These are phyloP conservation scores for Beroe ovata DNA, from an alignment of 37 sponge, comb jelly and placozoan genomes.

Conservation along the genomic window DNA sequence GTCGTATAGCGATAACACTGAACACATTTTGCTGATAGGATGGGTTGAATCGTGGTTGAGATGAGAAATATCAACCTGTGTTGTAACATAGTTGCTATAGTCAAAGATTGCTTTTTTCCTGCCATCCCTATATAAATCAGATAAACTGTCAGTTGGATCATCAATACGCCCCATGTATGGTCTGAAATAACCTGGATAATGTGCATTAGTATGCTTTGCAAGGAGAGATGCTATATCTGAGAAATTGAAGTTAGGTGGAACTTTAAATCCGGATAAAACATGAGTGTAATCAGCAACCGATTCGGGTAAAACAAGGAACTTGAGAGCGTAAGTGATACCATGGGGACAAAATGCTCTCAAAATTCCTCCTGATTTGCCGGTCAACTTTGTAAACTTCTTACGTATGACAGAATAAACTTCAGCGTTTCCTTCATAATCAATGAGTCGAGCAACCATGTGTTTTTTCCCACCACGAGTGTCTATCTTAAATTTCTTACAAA, in stretches of 20 bases:
- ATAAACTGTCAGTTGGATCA: neutral
- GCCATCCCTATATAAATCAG: constrained; percentile 12
- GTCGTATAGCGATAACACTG: constrained; percentile 17
- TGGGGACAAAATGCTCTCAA: constrained; percentile 28
- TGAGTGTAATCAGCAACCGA: constrained; percentile 45
- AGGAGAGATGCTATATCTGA: neutral
- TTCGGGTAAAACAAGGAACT: constrained; percentile 7
- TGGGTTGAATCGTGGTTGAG: neutral
- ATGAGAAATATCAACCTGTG: neutral
- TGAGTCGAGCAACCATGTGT: constrained; percentile 17
- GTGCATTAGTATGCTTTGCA: neutral
- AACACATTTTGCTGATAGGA: neutral
- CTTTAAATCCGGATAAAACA: neutral
- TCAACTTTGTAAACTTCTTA: constrained; percentile 4
- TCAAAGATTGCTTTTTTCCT: neutral
- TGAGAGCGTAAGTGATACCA: neutral
- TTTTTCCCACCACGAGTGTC: constrained; percentile 35
- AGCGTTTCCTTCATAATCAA: neutral
- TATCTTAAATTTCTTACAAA: constrained; percentile 16
- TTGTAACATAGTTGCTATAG: neutral
- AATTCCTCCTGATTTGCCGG: constrained; percentile 44
- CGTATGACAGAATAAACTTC: constrained; percentile 25
- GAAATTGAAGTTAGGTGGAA: constrained; percentile 2
- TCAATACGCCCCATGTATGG: constrained; percentile 10
- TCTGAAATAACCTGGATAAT: constrained; percentile 9